phyloP scores from a whole-genome alignment of 2,888 invertebrate species.

The Lasioglossum zephyrum region DNA sequence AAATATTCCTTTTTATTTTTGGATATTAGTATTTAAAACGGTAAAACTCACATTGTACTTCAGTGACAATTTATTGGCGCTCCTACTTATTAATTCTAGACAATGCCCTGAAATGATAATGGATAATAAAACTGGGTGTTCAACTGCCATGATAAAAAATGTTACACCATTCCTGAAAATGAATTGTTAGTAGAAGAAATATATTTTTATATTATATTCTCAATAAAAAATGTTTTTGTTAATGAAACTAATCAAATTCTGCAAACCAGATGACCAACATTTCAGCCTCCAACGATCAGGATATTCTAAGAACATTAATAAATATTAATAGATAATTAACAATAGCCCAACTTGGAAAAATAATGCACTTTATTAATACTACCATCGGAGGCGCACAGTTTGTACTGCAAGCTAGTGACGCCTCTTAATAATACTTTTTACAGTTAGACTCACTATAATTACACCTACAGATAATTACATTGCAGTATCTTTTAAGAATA shows the following conservation, averaged over 20 bases:
- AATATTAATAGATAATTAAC: neutral
- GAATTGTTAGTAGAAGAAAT: neutral
- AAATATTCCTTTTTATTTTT: too few relatives aligned
- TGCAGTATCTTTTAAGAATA: neutral
- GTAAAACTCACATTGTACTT: neutral
- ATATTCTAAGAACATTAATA: neutral
- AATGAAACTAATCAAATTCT: neutral
- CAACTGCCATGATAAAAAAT: neutral
- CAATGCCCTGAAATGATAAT: neutral
- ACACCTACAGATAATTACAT: neutral
- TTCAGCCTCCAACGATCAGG: neutral
- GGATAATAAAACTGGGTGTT: neutral
- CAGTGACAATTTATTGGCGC: neutral
- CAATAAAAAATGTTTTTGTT: neutral
- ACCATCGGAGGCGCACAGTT: neutral
- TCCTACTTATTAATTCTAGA: neutral
- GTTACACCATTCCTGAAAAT: neutral
- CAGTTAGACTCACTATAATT: neutral
- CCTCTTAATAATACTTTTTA: slow-evolving; percentile 12
- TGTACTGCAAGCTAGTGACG: slow-evolving; percentile 75
- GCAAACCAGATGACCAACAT: neutral
- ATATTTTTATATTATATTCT: neutral
- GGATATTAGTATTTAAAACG: neutral
- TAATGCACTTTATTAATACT: slow-evolving; percentile 25
- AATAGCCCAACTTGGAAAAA: neutral